These are phyloP conservation scores for Drosophila nannoptera DNA, from an alignment of 1,140 invertebrate genomes.

Conservation along the genomic window DNA sequence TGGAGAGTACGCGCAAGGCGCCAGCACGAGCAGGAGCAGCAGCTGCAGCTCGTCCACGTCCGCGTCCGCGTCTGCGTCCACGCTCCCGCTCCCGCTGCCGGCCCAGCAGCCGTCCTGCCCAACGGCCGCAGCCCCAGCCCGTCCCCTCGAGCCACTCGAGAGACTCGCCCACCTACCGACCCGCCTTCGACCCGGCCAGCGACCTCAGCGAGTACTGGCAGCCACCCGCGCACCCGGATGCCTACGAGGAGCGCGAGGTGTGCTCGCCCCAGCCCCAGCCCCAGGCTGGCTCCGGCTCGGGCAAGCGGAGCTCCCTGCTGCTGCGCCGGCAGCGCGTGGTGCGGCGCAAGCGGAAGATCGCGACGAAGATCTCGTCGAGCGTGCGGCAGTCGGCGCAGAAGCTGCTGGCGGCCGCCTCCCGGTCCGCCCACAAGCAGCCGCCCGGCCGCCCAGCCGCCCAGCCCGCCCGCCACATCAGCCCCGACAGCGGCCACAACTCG, in stretches of 20 bases:
- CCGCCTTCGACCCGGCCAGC: constrained; percentile 65
- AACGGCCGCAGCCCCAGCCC: constrained; percentile 8
- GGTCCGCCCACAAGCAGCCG: constrained; percentile 36
- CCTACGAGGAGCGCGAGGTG: constrained; percentile 62
- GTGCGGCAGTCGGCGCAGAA: constrained; percentile 68
- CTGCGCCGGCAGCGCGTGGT: constrained; percentile 70
- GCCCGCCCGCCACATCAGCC: constrained; percentile 55
- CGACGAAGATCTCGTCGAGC: constrained; percentile 59
- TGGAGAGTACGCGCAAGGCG: constrained; percentile 68
- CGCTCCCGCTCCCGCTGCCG: background rate
- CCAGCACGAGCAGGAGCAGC: too few relatives aligned
- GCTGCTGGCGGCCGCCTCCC: constrained; percentile 49
- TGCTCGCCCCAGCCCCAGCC: constrained; percentile 40
- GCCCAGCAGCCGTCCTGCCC: background rate
- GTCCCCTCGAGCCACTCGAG: constrained; percentile 13
- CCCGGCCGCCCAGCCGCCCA: background rate
- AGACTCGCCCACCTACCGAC: constrained; percentile 62
- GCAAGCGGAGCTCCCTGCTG: constrained; percentile 45
- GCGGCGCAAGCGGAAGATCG: constrained; percentile 68
- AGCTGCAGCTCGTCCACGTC: background rate
- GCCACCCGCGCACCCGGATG: constrained; percentile 3
- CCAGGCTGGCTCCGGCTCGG: background rate
- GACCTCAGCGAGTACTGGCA: constrained; percentile 64
- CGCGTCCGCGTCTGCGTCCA: background rate
- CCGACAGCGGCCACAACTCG: constrained; percentile 77